A percentile compares a stretch with the other conserved stretches of the same genome.
phyloP scores from a whole-genome alignment of 2,113 vertebrate species.

The Alectura lathami region DNA sequence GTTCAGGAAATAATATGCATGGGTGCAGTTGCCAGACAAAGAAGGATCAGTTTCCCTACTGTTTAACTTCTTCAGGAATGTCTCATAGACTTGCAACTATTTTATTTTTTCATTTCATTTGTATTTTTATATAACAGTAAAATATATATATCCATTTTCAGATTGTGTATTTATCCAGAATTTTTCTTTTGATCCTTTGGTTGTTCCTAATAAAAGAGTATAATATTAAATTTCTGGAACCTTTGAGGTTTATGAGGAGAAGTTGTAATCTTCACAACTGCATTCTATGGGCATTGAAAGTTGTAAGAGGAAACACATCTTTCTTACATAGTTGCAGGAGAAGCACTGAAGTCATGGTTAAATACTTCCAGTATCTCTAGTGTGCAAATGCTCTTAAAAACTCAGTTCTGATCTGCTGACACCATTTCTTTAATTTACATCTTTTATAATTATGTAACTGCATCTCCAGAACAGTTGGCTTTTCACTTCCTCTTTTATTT shows the following conservation, averaged over 20 bases:
- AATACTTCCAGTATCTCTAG: background rate
- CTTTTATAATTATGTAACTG: background rate
- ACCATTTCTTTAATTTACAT: background rate
- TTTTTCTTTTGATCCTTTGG: background rate
- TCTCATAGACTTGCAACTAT: background rate
- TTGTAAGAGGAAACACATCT: background rate
- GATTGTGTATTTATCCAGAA: background rate
- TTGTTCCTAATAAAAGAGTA: background rate
- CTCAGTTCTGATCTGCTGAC: background rate
- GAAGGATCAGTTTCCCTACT: background rate
- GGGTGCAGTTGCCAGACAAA: background rate
- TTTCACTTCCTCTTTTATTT: slow-evolving; percentile 10
- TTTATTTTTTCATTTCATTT: background rate
- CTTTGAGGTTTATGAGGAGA: background rate
- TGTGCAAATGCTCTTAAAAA: background rate
- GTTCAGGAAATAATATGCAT: background rate
- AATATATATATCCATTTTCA: background rate
- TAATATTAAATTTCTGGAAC: background rate
- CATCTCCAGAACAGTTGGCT: background rate
- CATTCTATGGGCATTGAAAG: background rate
- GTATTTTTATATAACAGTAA: background rate
- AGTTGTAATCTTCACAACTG: background rate
- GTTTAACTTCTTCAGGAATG: background rate
- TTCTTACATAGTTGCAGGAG: background rate
- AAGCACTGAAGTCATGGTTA: background rate